Evolutionary conservation across 2,888 invertebrate species (phyloP).

Genomic region (Drosophila pseudotakahashii): DNA sequence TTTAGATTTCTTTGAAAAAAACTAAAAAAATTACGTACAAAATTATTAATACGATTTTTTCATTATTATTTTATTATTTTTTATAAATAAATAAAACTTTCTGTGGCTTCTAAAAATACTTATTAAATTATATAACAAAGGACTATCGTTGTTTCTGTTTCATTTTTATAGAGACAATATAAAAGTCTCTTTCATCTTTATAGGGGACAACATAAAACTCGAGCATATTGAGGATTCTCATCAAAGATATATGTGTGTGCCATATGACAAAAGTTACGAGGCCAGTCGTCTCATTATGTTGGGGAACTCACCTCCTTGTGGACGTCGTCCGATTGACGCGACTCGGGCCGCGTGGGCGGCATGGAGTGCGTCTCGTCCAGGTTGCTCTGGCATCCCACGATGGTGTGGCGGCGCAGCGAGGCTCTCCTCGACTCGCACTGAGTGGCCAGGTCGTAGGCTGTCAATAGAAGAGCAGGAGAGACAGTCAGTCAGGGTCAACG

Average conservation of each 20-base stretch:
- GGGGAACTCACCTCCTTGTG: conserved; percentile 70
- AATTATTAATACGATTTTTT: no score
- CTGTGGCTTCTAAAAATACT: no score
- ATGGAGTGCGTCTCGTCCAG: conserved; percentile 85
- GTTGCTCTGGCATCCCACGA: conserved; percentile 86
- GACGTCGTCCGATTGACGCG: conserved; percentile 85
- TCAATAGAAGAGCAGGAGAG: conserved; percentile 2
- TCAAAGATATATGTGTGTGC: not conserved
- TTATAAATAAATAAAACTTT: no score
- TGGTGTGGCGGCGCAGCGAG: conserved; percentile 88
- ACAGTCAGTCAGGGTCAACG: conserved; percentile 26
- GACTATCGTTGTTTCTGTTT: no score
- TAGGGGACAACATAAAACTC: not conserved
- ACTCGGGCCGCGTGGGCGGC: conserved; percentile 89
- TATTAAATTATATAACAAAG: no score
- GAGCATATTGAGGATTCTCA: not conserved
- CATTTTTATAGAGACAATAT: no score
- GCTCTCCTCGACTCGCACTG: conserved; percentile 90
- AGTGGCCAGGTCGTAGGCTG: conserved; percentile 93
- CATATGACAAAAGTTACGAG: not conserved
- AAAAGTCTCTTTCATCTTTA: no score
- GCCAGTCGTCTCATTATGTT: not conserved
- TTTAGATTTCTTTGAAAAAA: no score
- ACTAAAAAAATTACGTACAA: no score
- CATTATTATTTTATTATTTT: no score